These are phyloP conservation scores for Elysia chlorotica DNA, from an alignment of 1,140 invertebrate species.

Conservation along the genomic window DNA sequence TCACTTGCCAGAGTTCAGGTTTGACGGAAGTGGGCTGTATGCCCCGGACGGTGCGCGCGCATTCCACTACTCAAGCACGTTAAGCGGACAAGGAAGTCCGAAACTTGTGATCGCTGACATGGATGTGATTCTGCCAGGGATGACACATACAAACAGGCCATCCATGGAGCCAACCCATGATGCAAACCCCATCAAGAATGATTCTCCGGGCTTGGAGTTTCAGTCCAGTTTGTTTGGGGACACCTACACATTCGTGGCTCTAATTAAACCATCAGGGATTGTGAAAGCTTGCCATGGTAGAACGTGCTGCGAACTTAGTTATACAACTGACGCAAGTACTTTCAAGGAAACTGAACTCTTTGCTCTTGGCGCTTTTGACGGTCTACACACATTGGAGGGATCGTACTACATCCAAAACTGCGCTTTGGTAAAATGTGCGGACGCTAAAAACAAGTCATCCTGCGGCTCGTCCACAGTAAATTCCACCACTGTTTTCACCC, in stretches of 20 bases:
- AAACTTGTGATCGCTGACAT: too few species aligned
- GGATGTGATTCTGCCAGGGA: too few species aligned
- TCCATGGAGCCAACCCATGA: too few species aligned
- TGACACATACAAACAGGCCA: too few species aligned
- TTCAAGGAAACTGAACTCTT: conserved; percentile 32
- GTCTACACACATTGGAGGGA: conserved; percentile 43
- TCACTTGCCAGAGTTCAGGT: too few species aligned
- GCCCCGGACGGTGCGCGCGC: too few species aligned
- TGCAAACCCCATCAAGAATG: too few species aligned
- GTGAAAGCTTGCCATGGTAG: conserved; percentile 36
- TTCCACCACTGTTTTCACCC: conserved; percentile 32
- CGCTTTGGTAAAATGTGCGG: conserved; percentile 41
- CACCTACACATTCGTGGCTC: conserved; percentile 35
- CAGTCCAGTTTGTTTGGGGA: conserved; percentile 34
- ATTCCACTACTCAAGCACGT: too few species aligned
- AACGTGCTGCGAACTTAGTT: conserved; percentile 43
- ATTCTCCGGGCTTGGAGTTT: too few species aligned
- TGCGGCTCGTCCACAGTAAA: conserved; percentile 33
- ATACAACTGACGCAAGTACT: too few species aligned
- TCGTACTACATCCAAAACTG: conserved; percentile 52
- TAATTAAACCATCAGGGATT: conserved; percentile 21
- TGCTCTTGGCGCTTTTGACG: conserved; percentile 55
- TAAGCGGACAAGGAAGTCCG: too few species aligned
- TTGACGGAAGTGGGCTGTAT: too few species aligned
- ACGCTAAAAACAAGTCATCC: background rate